A percentile compares a stretch with the other conserved stretches of the same genome.
These are phyloP conservation scores for Pogonomyrmex californicus DNA, from an alignment of 1,140 invertebrate genomes.

Conservation along the genomic window DNA sequence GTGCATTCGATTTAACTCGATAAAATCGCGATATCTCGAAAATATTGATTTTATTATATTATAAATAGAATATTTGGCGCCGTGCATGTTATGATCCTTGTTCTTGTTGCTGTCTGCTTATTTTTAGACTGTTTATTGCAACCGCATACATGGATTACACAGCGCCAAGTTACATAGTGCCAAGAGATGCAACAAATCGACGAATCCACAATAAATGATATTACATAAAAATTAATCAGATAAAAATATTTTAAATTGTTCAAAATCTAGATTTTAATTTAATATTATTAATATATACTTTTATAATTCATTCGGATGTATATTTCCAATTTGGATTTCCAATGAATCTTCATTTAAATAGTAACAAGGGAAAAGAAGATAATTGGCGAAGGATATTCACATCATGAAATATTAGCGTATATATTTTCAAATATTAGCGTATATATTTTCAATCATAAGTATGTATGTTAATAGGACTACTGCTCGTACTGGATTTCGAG, in stretches of 20 bases:
- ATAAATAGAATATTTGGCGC: slow-evolving; percentile 27
- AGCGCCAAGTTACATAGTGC: neutral
- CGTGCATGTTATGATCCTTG: slow-evolving; percentile 35
- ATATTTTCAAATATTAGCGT: slow-evolving; percentile 15
- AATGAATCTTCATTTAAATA: slow-evolving; percentile 37
- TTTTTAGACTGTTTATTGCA: slow-evolving; percentile 42
- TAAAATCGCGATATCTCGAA: neutral
- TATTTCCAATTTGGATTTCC: neutral
- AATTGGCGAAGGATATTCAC: neutral
- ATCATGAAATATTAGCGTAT: slow-evolving; percentile 9
- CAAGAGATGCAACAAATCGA: slow-evolving; percentile 1
- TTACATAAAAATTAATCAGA: slow-evolving; percentile 26
- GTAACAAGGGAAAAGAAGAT: neutral
- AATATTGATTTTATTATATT: neutral
- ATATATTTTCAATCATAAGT: slow-evolving; percentile 10
- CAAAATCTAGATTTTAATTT: slow-evolving; percentile 37
- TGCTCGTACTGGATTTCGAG: too few relatives aligned
- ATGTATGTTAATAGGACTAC: too few relatives aligned
- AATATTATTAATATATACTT: slow-evolving; percentile 26
- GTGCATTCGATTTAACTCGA: slow-evolving; percentile 27
- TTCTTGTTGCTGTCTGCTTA: slow-evolving; percentile 41
- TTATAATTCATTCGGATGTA: neutral
- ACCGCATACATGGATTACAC: neutral
- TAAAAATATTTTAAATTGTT: neutral
- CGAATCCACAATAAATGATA: slow-evolving; percentile 21